Conservation (phyloP, 2,797 vertebrate genomes). For the Saxicola maurus region DNA sequence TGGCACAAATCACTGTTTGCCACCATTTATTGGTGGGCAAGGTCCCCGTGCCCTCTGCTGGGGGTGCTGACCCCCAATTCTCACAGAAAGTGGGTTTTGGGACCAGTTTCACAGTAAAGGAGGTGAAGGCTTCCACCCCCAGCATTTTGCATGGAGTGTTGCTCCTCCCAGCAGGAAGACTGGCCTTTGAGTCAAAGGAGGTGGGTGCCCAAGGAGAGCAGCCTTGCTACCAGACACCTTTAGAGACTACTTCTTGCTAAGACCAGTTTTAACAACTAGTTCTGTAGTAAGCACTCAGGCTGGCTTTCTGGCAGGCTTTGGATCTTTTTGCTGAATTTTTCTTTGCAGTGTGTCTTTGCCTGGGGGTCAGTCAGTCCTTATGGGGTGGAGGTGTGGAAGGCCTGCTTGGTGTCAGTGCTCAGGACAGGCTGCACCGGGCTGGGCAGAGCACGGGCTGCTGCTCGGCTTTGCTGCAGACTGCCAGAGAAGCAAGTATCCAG, state of each 20-base stretch:
- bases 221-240: background rate
- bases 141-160: background rate
- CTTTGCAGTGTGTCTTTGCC: background rate
- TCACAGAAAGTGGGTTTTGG: background rate
- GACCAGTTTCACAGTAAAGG: background rate
- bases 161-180: accelerated
- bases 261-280: background rate
- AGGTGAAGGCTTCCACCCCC: background rate
- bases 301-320: background rate
- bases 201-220: background rate
- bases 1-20: background rate
- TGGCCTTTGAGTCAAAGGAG: background rate
- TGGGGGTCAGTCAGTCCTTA: too few species aligned
- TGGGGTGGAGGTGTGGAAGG: accelerated
- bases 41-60: background rate
- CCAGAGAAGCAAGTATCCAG: background rate
- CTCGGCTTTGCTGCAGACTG: background rate
- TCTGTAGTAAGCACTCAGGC: background rate
- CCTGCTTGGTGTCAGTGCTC: accelerated
- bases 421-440: background rate
- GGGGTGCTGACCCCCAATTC: background rate
- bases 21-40: background rate
- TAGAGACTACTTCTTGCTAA: background rate
- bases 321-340: background rate
- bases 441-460: background rate